Percentiles rank a stretch among this genome's conserved stretches.
phyloP scores from a whole-genome alignment of 2,113 vertebrate genomes.

The Erythrolamprus reginae region DNA sequence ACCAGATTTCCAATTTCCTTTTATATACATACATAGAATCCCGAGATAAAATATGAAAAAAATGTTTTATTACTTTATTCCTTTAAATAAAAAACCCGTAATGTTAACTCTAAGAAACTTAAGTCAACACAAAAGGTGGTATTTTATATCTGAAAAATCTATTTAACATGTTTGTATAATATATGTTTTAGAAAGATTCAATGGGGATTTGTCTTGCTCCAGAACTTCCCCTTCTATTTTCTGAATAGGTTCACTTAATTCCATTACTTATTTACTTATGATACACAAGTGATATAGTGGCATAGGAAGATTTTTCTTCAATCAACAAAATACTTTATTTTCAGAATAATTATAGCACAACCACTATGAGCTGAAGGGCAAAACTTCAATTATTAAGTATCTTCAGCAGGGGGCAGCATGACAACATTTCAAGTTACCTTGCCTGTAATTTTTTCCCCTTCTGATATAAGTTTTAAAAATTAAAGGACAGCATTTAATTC shows the following conservation, averaged over 20 bases:
- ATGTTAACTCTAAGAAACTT: background rate
- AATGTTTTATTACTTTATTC: background rate
- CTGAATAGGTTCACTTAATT: background rate
- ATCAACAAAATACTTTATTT: background rate
- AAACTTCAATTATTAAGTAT: background rate
- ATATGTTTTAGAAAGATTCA: background rate
- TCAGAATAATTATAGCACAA: background rate
- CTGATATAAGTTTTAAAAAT: slow-evolving; percentile 31
- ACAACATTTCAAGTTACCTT: background rate
- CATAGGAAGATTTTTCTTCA: background rate
- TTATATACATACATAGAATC: background rate
- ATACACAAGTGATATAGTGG: background rate
- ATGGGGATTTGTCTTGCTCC: background rate
- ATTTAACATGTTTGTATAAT: background rate
- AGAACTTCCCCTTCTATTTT: background rate
- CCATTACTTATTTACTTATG: background rate
- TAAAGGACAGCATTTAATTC: slow-evolving; percentile 54
- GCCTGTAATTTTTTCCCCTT: background rate
- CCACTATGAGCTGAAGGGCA: background rate
- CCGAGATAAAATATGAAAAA: background rate
- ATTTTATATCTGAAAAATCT: background rate
- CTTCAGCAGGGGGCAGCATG: slow-evolving; percentile 8
- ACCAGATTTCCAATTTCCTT: background rate
- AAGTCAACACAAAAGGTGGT: background rate
- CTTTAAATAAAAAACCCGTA: background rate